Percentiles rank a stretch among this genome's conserved stretches.
Evolutionary conservation across 2,113 vertebrate genomes (phyloP).

Genomic region (Onychorhynchus coronatus): DNA sequence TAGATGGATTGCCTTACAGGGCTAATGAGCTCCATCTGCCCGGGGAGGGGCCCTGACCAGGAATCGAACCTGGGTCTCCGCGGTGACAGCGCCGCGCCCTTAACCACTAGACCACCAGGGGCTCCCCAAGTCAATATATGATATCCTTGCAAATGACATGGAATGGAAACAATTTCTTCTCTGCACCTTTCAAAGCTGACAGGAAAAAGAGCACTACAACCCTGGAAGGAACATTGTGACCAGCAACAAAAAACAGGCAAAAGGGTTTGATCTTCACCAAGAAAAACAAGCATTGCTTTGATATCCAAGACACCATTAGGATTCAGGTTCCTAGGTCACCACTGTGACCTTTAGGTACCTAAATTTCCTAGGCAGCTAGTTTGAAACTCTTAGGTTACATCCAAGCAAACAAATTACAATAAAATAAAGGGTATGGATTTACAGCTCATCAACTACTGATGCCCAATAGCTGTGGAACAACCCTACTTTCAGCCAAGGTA

Average conservation of each 20-base stretch:
- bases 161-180: background rate
- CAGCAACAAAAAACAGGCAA: background rate
- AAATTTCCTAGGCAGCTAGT: background rate
- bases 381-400: conserved; percentile 9
- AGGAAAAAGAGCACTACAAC: background rate
- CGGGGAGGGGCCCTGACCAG: no score
- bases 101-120: no score
- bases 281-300: background rate
- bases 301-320: background rate
- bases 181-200: background rate
- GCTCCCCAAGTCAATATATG: background rate
- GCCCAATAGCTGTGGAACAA: background rate
- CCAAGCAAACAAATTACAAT: background rate
- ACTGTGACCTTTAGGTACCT: background rate
- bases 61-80: no score
- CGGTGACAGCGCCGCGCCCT: no score
- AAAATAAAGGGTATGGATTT: background rate
- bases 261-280: background rate
- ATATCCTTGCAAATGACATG: background rate
- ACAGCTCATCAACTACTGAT: background rate
- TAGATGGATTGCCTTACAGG: no score
- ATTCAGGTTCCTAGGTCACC: background rate
- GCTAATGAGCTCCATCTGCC: no score
- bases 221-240: background rate
- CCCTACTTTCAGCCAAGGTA: background rate